phyloP scores from a whole-genome alignment of 2,888 invertebrate species.

The Ophraella communa region DNA sequence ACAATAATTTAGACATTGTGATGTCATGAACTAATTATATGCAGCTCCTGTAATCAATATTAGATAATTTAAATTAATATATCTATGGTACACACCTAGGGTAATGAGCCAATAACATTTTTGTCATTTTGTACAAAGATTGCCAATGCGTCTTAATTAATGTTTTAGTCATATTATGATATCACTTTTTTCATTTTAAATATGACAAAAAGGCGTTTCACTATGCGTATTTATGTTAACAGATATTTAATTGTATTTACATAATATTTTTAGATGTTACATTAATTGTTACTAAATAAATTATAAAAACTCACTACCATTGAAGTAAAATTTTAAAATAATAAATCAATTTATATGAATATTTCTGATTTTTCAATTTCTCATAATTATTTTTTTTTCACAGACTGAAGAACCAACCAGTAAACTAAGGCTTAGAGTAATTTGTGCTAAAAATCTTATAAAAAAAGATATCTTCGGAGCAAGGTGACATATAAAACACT shows the following conservation, averaged over 20 bases:
- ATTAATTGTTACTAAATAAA: no score
- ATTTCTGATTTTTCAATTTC: no score
- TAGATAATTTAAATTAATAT: constrained; percentile 5
- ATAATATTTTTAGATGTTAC: no score
- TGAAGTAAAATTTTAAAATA: constrained; percentile 16
- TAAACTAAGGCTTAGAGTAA: constrained; percentile 83
- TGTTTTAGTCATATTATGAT: no score
- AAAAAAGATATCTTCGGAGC: constrained; percentile 99
- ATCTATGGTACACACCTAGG: neutral
- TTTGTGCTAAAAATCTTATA: constrained; percentile 89
- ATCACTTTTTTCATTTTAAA: no score
- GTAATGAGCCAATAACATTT: neutral
- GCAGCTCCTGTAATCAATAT: constrained; percentile 25
- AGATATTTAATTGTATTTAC: no score
- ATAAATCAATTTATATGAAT: no score
- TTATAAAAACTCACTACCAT: no score
- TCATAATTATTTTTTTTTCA: constrained; percentile 49
- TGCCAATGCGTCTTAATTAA: neutral
- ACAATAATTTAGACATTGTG: constrained; percentile 1
- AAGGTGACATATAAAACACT: constrained; percentile 66
- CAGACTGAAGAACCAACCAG: constrained; percentile 82
- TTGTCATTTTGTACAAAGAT: neutral
- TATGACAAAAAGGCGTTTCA: no score
- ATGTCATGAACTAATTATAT: constrained; percentile 23
- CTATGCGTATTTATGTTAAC: no score